Evolutionary conservation across 2,888 invertebrate species (phyloP).

Genomic region (Cantharis nigra): DNA sequence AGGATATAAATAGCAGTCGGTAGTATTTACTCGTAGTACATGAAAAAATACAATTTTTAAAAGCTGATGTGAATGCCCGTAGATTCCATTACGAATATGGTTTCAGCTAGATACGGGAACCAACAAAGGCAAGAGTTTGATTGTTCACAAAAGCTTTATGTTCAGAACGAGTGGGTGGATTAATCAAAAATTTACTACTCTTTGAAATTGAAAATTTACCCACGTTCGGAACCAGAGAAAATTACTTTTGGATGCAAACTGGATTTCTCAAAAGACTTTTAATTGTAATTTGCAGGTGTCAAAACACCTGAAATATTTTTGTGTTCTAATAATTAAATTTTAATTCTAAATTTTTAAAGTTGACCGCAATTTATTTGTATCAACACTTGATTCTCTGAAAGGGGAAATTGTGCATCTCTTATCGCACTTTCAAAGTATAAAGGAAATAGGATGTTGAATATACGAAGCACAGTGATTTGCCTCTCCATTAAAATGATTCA

Average conservation of each 20-base stretch:
- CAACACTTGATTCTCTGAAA: neutral
- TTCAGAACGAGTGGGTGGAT: neutral
- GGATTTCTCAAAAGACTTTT: no score
- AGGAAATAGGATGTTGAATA: constrained; percentile 11
- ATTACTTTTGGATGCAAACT: no score
- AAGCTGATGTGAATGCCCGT: neutral
- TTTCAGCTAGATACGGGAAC: neutral
- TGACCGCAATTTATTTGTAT: neutral
- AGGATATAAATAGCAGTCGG: neutral
- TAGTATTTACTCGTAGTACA: neutral
- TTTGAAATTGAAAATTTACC: neutral
- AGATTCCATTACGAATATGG: neutral
- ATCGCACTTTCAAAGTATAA: neutral
- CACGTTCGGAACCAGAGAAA: neutral
- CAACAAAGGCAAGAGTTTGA: neutral
- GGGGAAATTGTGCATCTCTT: neutral
- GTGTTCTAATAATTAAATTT: no score
- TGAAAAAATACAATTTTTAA: neutral
- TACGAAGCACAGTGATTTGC: neutral
- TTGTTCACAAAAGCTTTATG: neutral
- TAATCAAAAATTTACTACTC: neutral
- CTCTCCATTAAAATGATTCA: constrained; percentile 20
- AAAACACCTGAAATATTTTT: neutral
- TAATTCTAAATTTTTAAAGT: no score
- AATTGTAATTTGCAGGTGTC: neutral